Evolutionary conservation across 2,888 invertebrate genomes (phyloP).

Genomic region (Ellobium chinense): DNA sequence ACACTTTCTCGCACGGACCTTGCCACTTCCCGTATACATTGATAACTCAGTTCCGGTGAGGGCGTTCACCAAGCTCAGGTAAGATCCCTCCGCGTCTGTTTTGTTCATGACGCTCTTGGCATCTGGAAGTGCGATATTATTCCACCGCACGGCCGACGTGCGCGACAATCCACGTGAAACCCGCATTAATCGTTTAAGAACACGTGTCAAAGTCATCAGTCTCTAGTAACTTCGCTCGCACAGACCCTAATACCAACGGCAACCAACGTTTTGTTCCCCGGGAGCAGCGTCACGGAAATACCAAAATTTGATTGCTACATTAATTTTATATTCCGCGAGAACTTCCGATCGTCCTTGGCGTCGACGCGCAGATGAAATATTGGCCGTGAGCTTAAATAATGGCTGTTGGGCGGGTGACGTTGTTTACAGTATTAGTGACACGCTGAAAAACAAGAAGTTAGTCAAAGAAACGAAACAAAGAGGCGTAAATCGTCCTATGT

Average conservation of each 20-base stretch:
- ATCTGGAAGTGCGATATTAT: constrained; percentile 40
- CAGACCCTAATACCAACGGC: neutral
- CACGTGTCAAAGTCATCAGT: constrained; percentile 29
- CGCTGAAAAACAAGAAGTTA: neutral
- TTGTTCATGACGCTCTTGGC: constrained; percentile 19
- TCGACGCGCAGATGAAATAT: neutral
- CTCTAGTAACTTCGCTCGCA: constrained; percentile 4
- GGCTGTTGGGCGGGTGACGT: neutral
- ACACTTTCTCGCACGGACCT: constrained; percentile 1
- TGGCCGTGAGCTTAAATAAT: neutral
- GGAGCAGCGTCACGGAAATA: neutral
- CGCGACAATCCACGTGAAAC: neutral
- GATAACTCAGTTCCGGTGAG: neutral
- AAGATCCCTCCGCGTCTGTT: constrained; percentile 5
- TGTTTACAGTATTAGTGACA: neutral
- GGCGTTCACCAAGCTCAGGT: neutral
- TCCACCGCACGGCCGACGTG: constrained; percentile 19
- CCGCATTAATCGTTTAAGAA: constrained; percentile 20
- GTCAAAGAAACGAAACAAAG: neutral
- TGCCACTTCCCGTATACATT: neutral
- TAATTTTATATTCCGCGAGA: neutral
- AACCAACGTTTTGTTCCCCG: neutral
- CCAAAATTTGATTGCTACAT: constrained; percentile 7
- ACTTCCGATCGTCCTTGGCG: neutral
- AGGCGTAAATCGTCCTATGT: neutral